Evolutionary conservation across 1,140 invertebrate species (phyloP), one percentile per base, ranked within the genome.

Genomic region (Asbolus verrucosus): DNA sequence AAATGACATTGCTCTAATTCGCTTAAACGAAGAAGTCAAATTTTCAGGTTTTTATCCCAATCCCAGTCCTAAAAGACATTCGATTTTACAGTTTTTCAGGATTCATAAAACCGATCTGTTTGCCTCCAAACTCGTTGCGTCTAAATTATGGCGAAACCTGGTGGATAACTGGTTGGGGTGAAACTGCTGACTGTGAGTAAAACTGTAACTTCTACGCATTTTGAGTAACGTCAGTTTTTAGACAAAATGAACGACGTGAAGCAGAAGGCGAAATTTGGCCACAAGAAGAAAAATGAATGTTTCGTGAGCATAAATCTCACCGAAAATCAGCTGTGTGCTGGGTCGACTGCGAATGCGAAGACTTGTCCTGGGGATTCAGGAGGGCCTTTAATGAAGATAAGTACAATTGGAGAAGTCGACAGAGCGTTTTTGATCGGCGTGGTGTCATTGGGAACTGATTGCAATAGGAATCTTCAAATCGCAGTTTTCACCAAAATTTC

Each of bases 111-210:
- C 39, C 61, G 16, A 70, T 70, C 31, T 70, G 68, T 54, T 39
- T 70, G 21, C 62, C 62, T 8, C 33, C 33, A 31, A 74, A 84
- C 1, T n/a, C n/a, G n/a, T n/a, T n/a, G n/a, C 31, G 62, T 33
- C 27, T 74, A 85, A 21, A 78, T 78, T 78, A 86, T 9, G 83
- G 83, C 0, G 78, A 82, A 14, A 85, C 82, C 14, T 84, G 93
- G 65, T 86, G 87, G 68, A 90, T 92, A 0, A 91, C 92, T 2
- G 94, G 94, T 8, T 95, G 94, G 94, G 94, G 94, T 4, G n/a
- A n/a, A n/a, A n/a, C n/a, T n/a, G n/a, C n/a, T n/a, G n/a, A n/a
- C n/a, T n/a, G n/a, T n/a, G n/a, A n/a, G n/a, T n/a, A n/a, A n/a
- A n/a, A n/a, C n/a, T n/a, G n/a, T n/a, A n/a, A n/a, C n/a, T n/a